A percentile compares a stretch with the other conserved stretches of the same genome.
These are phyloP conservation scores for Oxyruncus cristatus DNA, from an alignment of 2,113 vertebrate species.

Conservation along the genomic window DNA sequence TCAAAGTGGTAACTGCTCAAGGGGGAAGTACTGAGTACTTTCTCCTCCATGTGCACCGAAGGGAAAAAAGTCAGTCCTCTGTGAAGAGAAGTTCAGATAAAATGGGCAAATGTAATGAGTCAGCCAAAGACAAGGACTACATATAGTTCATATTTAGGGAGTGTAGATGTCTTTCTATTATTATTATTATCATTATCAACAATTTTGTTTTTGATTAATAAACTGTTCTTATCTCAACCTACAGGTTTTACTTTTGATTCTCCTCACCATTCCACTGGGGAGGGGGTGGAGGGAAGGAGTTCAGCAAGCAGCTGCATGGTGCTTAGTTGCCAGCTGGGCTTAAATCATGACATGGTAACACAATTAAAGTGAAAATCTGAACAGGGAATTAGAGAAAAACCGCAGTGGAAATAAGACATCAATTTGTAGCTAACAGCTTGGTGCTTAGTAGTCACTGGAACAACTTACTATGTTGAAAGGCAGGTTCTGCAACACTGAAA, in stretches of 20 bases:
- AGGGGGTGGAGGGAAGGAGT: neutral
- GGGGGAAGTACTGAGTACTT: accelerated
- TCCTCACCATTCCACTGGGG: neutral
- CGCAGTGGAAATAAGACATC: neutral
- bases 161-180: neutral
- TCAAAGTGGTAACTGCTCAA: no score
- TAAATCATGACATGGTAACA: neutral
- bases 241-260: neutral
- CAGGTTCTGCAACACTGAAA: neutral
- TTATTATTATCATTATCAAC: neutral
- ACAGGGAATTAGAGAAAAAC: neutral
- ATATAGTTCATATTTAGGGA: neutral
- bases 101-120: neutral
- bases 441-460: neutral
- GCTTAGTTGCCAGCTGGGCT: neutral
- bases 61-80: neutral
- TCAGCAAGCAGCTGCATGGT: neutral
- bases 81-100: neutral
- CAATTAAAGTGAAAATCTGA: neutral
- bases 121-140: neutral
- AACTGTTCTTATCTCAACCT: neutral
- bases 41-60: neutral
- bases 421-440: neutral
- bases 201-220: neutral
- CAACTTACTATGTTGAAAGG: neutral